Conservation (phyloP, 2,888 invertebrate genomes). For the Polyommatus iphigenia region DNA sequence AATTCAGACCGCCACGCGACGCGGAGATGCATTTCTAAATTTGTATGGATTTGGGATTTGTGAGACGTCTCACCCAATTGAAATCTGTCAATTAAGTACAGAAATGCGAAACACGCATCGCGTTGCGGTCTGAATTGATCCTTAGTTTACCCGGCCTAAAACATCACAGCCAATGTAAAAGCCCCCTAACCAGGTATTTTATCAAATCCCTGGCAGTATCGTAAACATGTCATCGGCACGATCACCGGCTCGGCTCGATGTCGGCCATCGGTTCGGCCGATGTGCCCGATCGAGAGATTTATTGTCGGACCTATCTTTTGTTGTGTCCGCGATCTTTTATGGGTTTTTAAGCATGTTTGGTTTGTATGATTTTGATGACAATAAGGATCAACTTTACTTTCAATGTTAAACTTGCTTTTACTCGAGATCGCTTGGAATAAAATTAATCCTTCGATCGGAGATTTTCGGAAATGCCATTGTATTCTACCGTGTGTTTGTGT, state of each 20-base stretch:
- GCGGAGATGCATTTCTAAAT: too few species aligned
- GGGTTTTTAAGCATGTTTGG: constrained; percentile 27
- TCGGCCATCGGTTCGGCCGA: neutral
- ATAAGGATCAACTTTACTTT: neutral
- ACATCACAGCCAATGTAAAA: neutral
- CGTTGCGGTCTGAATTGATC: too few species aligned
- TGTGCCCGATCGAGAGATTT: constrained; percentile 25
- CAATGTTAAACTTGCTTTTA: neutral
- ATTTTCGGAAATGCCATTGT: too few species aligned
- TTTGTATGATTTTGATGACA: neutral
- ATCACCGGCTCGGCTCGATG: constrained; percentile 41
- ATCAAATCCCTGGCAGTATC: constrained; percentile 37
- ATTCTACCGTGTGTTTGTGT: too few species aligned
- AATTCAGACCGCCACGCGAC: too few species aligned
- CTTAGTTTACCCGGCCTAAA: too few species aligned
- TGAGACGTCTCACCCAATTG: too few species aligned
- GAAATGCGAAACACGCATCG: too few species aligned
- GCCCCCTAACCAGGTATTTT: constrained; percentile 1
- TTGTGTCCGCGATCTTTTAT: constrained; percentile 34
- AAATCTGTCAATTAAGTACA: too few species aligned
- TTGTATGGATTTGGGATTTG: too few species aligned
- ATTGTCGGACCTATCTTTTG: constrained; percentile 27
- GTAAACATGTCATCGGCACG: constrained; percentile 51
- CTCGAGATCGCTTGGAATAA: neutral
- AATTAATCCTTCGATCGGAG: too few species aligned